A percentile compares a stretch with the other conserved stretches of the same genome.
phyloP scores from a whole-genome alignment of 2,888 invertebrate species.

The Yponomeuta cagnagella region DNA sequence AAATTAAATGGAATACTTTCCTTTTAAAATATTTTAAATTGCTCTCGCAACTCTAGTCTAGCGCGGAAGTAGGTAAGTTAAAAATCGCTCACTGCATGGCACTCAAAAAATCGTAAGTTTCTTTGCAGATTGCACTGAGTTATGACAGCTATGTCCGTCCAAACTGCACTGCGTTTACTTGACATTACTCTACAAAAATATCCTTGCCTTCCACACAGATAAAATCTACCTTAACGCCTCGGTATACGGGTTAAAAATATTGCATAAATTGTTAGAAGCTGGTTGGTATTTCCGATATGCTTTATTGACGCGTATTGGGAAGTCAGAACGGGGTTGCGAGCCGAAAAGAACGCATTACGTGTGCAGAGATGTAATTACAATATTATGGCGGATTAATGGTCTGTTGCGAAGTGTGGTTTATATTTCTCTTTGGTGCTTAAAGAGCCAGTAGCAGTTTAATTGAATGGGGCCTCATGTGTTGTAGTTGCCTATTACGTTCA shows the following conservation, averaged over 20 bases:
- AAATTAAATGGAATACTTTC: too few species aligned
- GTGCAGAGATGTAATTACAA: slow-evolving; percentile 1
- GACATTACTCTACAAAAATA: neutral
- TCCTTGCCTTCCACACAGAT: neutral
- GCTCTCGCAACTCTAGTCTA: too few species aligned
- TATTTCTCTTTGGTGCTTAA: neutral
- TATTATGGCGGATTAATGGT: neutral
- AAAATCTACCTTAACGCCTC: neutral
- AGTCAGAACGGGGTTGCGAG: slow-evolving; percentile 23
- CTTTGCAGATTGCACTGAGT: slow-evolving; percentile 29
- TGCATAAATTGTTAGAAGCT: neutral
- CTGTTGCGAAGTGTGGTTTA: neutral
- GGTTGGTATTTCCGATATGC: slow-evolving; percentile 15
- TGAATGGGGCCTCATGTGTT: neutral
- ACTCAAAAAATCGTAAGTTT: neutral
- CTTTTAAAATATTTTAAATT: too few species aligned
- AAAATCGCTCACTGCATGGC: neutral
- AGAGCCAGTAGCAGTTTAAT: neutral
- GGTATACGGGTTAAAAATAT: neutral
- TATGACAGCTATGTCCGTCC: slow-evolving; percentile 31
- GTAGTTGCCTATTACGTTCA: too few species aligned
- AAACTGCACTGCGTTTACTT: neutral
- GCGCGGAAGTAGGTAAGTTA: neutral
- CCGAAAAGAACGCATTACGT: slow-evolving; percentile 14
- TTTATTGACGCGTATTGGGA: slow-evolving; percentile 25